Evolutionary conservation across 2,797 vertebrate species (phyloP).

Genomic region (Iguana delicatissima): DNA sequence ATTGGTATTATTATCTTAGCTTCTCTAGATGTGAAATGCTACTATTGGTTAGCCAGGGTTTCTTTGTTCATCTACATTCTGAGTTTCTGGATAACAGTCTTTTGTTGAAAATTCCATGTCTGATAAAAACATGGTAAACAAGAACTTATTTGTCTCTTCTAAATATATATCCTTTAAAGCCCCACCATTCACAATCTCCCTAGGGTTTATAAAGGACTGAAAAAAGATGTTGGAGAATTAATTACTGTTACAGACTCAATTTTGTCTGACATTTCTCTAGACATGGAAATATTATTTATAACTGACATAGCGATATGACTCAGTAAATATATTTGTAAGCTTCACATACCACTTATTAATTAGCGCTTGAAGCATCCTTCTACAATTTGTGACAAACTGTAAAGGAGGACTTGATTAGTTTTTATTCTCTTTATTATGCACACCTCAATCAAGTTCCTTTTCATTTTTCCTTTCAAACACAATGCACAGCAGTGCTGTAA

Average conservation of each 20-base stretch:
- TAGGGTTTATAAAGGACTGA: slow-evolving; percentile 59
- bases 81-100: slow-evolving; percentile 65
- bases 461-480: slow-evolving; percentile 42
- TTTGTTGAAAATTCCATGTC: slow-evolving; percentile 58
- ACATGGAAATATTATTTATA: slow-evolving; percentile 74
- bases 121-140: slow-evolving; percentile 46
- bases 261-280: slow-evolving; percentile 71
- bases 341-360: slow-evolving; percentile 73
- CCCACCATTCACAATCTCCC: slow-evolving; percentile 50
- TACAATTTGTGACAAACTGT: slow-evolving; percentile 66
- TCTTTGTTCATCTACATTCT: slow-evolving; percentile 53
- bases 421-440: slow-evolving; percentile 69
- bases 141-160: slow-evolving; percentile 70
- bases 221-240: slow-evolving; percentile 68
- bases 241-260: slow-evolving; percentile 70
- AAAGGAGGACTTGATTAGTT: slow-evolving; percentile 67
- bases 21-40: slow-evolving; percentile 72
- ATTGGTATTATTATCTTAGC: slow-evolving; percentile 70
- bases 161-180: slow-evolving; percentile 65
- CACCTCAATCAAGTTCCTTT: slow-evolving; percentile 56
- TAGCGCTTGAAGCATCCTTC: slow-evolving; percentile 72
- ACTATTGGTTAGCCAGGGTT: slow-evolving; percentile 71
- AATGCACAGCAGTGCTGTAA: slow-evolving; percentile 31
- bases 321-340: slow-evolving; percentile 52
- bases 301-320: slow-evolving; percentile 64